A percentile compares a stretch with the other conserved stretches of the same genome.
phyloP scores from a whole-genome alignment of 2,797 vertebrate species.

The Momotus momota region DNA sequence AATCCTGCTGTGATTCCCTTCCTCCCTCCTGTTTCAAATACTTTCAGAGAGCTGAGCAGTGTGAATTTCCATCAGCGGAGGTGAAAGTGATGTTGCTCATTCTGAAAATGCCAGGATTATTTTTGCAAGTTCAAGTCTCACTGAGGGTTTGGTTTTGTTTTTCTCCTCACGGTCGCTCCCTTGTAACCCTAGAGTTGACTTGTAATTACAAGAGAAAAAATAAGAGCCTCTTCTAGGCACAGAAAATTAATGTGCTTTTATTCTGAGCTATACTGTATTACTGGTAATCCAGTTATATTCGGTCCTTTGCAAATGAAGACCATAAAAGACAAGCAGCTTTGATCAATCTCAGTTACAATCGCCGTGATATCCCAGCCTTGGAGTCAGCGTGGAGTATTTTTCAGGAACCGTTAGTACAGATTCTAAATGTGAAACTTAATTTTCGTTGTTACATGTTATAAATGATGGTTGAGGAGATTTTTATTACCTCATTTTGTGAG shows the following conservation, averaged over 20 bases:
- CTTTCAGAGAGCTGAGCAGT: not conserved
- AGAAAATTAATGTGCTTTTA: not conserved
- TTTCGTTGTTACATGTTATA: not conserved
- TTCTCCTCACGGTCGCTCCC: not conserved
- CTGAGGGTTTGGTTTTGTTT: not conserved
- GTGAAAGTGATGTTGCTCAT: not conserved
- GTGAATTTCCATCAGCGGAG: conserved; percentile 19
- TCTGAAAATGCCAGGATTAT: conserved; percentile 12
- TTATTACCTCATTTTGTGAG: not conserved
- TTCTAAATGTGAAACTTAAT: not conserved
- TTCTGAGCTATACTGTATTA: not conserved
- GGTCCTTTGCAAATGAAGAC: conserved; percentile 4
- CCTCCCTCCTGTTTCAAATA: conserved; percentile 35
- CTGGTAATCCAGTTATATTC: not conserved
- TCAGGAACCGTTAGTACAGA: not conserved
- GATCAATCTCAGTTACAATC: not conserved
- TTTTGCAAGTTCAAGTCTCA: not conserved
- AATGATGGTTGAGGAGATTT: not conserved
- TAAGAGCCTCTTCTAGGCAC: not conserved
- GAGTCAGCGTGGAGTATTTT: not conserved
- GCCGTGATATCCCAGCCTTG: not conserved
- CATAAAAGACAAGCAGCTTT: conserved; percentile 23
- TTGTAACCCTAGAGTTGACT: not conserved
- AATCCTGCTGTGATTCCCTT: conserved; percentile 47
- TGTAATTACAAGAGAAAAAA: not conserved